Evolutionary conservation across 2,888 invertebrate genomes (phyloP), one percentile per base, ranked within the genome.

Genomic region (Agonopterix alstromeriana): DNA sequence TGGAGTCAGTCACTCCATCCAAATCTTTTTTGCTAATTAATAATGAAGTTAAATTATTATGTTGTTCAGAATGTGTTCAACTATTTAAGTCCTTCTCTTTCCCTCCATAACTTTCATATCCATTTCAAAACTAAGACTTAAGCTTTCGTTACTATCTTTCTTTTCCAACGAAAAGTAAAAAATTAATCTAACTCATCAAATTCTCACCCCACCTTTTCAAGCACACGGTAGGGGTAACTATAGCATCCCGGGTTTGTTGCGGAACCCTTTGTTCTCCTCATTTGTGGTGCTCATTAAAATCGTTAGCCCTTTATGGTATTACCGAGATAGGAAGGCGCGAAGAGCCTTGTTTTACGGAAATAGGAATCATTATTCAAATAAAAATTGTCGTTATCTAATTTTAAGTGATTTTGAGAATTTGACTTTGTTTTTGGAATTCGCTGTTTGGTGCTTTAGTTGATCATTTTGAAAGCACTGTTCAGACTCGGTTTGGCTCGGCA

Each of bases 221-320:
- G 45, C 43, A 45, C 17, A 35, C 45, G 38, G 42, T 51, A 43
- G 9, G 45, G 52, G 43, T 49, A 42, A 41, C 53, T 43, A 54
- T 58, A 56, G 10, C 38, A 48, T 42, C 46, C 49, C 41, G 51
- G 47, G 35, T 40, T 10, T 45, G 27, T 58, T 36, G 59, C 58
- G 65, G 64, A 52, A 42, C 44, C 57, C 63, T 68, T 71, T 70
- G 66, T 68, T 66, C 64, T 62, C 63, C 61, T 65, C 67, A 64
- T 67, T 64, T 56, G 58, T 50, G 58, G 54, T 44, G 64, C 68
- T 69, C 71, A 70, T 70, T 70, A 70, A 69, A 71, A 61, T 60
- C 55, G 56, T 55, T 61, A 53, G 57, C 65, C 65, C 50, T 58
- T 53, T 64, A 64, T 53, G 63, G 69, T 36, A 38, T 36, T 46